Evolutionary conservation across 2,888 invertebrate genomes (phyloP), one percentile per base, ranked within the genome.

Genomic region (Gerris lacustris): DNA sequence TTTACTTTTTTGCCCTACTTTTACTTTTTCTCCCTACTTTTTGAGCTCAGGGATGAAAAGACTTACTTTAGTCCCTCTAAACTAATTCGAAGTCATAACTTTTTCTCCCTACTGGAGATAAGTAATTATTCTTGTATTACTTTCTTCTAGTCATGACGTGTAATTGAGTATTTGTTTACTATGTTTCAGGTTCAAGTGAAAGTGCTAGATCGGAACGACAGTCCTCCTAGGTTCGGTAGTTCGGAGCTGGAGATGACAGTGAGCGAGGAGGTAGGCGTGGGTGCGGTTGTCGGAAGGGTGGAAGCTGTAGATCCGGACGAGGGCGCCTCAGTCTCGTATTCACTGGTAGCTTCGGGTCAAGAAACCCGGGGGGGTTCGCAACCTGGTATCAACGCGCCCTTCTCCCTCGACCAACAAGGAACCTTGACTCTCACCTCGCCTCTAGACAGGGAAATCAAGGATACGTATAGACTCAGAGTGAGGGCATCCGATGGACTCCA

Each of bases 151-250:
- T 31, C 4, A 4, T 31, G n/a, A n/a, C n/a, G n/a, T 31, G 2
- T 31, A 31, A 31, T 31, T 31, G 31, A 31, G 31, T 31, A 4
- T 31, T 31, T 31, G 31, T 31, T 2, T n/a, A n/a, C 11, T 15
- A 2, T 55, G 55, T 55, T 55, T 55, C 88, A 95, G 94, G 90
- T 94, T 76, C 87, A 87, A 80, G 88, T 96, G 76, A 87, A 87
- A 71, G 89, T 96, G 69, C 81, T 91, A 80, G 96, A 96, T 82
- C 91, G 90, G 82, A 96, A 96, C 81, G 96, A 96, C 83, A 94
- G 92, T 78, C 94, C 95, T n/a, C 96, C 96, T 5, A 86, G 88
- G 70, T 93, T 94, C 84, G 87, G 86, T 76, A 87, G 88, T 74
- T 86, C 88, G 55, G 89, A 89, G 17, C 82, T 88, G 76, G 85